Evolutionary conservation across 2,113 vertebrate species (phyloP).

Genomic region (Archocentrus centrarchus): DNA sequence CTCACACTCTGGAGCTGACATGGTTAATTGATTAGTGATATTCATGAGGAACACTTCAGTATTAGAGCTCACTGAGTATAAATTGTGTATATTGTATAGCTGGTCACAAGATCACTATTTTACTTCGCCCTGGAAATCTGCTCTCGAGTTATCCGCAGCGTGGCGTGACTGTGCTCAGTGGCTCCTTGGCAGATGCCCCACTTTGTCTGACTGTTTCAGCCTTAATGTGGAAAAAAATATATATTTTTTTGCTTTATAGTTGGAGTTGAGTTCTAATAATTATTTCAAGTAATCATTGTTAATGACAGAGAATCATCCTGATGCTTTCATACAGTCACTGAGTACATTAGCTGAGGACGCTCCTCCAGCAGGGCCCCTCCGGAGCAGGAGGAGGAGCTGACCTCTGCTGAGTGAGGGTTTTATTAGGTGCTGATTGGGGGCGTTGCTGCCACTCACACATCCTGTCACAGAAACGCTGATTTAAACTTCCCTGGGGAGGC

Average conservation of each 20-base stretch:
- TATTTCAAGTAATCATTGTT: background rate
- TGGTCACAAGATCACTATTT: background rate
- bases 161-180: too few species aligned
- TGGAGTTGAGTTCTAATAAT: background rate
- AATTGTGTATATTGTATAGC: background rate
- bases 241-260: background rate
- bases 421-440: slow-evolving; percentile 74
- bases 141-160: accelerated
- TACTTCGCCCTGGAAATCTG: background rate
- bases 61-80: background rate
- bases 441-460: slow-evolving; percentile 54
- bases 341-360: slow-evolving; percentile 1
- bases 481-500: slow-evolving; percentile 61
- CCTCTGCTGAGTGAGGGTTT: slow-evolving; percentile 58
- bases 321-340: background rate
- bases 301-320: background rate
- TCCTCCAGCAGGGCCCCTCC: slow-evolving; percentile 11
- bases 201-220: too few species aligned
- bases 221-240: background rate
- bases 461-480: slow-evolving; percentile 68
- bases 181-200: too few species aligned
- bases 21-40: accelerated
- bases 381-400: slow-evolving; percentile 52
- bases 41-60: too few species aligned
- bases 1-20: background rate